phyloP scores from a whole-genome alignment of 1,140 invertebrate species.

The Cyphomyrmex costatus region DNA sequence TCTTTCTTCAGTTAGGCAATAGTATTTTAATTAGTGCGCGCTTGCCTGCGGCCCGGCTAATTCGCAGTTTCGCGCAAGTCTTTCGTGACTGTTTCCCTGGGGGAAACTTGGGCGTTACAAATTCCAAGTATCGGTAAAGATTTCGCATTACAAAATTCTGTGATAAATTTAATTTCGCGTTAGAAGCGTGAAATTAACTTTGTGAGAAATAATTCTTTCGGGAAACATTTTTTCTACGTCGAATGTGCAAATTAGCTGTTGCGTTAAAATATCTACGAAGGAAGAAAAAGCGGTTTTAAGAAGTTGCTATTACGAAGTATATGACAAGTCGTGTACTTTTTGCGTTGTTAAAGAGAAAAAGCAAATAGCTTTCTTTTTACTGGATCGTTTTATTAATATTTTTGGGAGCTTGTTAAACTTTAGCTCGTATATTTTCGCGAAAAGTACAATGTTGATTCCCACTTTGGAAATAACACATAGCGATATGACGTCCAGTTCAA shows the following conservation, averaged over 20 bases:
- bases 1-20: conserved; percentile 37
- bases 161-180: conserved; percentile 19
- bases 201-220: neutral
- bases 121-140: conserved; percentile 31
- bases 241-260: neutral
- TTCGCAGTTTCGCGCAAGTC: conserved; percentile 35
- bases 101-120: conserved; percentile 13
- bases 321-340: neutral
- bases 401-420: neutral
- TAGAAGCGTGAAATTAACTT: neutral
- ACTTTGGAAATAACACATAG: too few species aligned
- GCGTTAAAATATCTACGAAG: neutral
- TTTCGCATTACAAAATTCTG: neutral
- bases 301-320: conserved; percentile 7
- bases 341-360: neutral
- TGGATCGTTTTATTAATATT: neutral
- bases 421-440: neutral
- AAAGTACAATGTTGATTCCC: neutral
- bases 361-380: neutral
- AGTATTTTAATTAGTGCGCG: conserved; percentile 54
- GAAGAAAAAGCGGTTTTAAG: neutral
- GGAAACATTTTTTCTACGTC: neutral
- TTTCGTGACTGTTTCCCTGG: neutral
- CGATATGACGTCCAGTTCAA: too few species aligned
- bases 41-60: conserved; percentile 2